phyloP scores from a whole-genome alignment of 2,113 vertebrate genomes.

The Steatornis caripensis region DNA sequence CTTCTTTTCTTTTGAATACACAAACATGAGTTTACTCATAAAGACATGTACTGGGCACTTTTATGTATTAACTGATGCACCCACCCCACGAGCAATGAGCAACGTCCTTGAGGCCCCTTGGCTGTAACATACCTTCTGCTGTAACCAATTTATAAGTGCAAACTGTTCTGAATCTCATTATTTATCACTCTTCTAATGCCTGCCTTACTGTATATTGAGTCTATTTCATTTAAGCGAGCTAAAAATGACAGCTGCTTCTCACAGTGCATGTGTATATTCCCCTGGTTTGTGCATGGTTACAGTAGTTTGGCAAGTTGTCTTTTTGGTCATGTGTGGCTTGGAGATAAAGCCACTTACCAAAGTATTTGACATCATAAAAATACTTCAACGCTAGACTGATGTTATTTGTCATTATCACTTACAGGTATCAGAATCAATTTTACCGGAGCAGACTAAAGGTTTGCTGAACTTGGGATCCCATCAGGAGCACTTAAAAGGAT shows the following conservation, averaged over 20 bases:
- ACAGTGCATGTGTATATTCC: not conserved
- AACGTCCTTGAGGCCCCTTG: not conserved
- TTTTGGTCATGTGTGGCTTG: not conserved
- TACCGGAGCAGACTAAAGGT: not conserved
- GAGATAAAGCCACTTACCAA: not conserved
- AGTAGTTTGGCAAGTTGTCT: not conserved
- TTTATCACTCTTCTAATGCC: not conserved
- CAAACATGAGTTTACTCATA: not conserved
- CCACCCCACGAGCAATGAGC: too few species aligned
- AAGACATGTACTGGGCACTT: not conserved
- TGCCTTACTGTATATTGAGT: not conserved
- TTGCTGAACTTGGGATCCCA: not conserved
- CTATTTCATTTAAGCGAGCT: not conserved
- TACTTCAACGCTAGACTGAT: not conserved
- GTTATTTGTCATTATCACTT: not conserved
- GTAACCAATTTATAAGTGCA: not conserved
- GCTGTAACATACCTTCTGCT: not conserved
- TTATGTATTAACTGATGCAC: not conserved
- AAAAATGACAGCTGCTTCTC: not conserved
- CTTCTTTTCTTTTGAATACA: not conserved
- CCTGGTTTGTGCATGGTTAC: accelerated
- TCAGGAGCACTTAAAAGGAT: not conserved
- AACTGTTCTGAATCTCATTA: not conserved
- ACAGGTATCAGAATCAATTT: not conserved
- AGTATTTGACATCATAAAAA: not conserved